phyloP scores from a whole-genome alignment of 1,140 invertebrate genomes.

The Antheraea mylitta region DNA sequence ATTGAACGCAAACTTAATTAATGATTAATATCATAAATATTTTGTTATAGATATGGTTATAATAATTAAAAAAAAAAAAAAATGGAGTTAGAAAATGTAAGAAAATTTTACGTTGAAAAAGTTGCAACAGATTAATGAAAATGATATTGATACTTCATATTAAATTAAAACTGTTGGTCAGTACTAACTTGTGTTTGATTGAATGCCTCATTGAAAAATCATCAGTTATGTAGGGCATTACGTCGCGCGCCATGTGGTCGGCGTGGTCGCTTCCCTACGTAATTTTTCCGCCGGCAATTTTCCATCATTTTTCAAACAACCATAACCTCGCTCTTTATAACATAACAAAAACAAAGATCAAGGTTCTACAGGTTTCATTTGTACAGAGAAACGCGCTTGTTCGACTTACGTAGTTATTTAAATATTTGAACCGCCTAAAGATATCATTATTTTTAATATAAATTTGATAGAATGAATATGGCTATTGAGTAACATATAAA shows the following conservation, averaged over 20 bases:
- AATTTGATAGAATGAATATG: too few relatives aligned
- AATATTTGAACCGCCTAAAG: too few relatives aligned
- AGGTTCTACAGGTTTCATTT: neutral
- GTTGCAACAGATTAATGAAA: neutral
- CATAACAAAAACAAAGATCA: neutral
- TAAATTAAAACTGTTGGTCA: neutral
- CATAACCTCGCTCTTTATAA: constrained; percentile 39
- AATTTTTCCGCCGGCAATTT: constrained; percentile 70
- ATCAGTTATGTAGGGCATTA: constrained; percentile 73
- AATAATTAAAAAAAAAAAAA: too few relatives aligned
- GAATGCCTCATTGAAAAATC: constrained; percentile 73
- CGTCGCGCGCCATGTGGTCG: constrained; percentile 67
- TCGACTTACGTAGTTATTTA: too few relatives aligned
- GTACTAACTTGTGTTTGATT: constrained; percentile 35
- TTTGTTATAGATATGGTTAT: too few relatives aligned
- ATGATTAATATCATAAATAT: too few relatives aligned
- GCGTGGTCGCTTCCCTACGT: constrained; percentile 47
- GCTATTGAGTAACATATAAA: too few relatives aligned
- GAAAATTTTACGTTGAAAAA: neutral
- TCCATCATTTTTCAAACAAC: constrained; percentile 64
- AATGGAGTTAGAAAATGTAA: neutral
- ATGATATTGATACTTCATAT: neutral
- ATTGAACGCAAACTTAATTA: too few relatives aligned
- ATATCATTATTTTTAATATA: too few relatives aligned
- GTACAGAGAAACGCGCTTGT: neutral